These are phyloP conservation scores for Charina bottae DNA, from an alignment of 2,113 vertebrate species.

Conservation along the genomic window DNA sequence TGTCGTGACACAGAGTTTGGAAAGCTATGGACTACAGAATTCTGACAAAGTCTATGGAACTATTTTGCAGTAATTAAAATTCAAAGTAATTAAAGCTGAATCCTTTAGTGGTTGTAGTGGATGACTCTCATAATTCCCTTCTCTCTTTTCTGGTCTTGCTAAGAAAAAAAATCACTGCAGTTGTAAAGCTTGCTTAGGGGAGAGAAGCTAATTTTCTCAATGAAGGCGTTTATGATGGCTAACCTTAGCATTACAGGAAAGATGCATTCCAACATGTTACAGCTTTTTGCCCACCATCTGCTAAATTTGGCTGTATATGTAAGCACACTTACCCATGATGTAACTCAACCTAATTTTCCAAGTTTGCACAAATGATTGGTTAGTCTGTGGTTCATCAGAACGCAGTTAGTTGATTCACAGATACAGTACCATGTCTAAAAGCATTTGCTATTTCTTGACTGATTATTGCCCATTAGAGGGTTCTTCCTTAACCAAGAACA, in stretches of 20 bases:
- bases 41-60: not conserved
- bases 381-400: not conserved
- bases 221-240: not conserved
- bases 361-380: not conserved
- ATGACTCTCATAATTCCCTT: not conserved
- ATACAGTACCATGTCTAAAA: not conserved
- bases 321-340: not conserved
- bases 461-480: not conserved
- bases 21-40: not conserved
- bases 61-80: not conserved
- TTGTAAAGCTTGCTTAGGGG: not conserved
- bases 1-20: no score
- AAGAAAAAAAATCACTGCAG: not conserved
- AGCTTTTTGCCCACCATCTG: not conserved
- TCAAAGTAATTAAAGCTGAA: conserved; percentile 8
- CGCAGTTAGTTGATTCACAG: not conserved
- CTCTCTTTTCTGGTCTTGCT: not conserved
- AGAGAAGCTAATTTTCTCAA: not conserved
- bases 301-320: not conserved
- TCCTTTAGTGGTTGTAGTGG: not conserved
- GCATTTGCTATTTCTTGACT: not conserved
- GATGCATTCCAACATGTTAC: not conserved
- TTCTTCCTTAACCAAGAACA: not conserved
- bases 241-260: not conserved
- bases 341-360: not conserved